phyloP scores from a whole-genome alignment of 2,113 vertebrate genomes.

The Neolamprologus modestus region DNA sequence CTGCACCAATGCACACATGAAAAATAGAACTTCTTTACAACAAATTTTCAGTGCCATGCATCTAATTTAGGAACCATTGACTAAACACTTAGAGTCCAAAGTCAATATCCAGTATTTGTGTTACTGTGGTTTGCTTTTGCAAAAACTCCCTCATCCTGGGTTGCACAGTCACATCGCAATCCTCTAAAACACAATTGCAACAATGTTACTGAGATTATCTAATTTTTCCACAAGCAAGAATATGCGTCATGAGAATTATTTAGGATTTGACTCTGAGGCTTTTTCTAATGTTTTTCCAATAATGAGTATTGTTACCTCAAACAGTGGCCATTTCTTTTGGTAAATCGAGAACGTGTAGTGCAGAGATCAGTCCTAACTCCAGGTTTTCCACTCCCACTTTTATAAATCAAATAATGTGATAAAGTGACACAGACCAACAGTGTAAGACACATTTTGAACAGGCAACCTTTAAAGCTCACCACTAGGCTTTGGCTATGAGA shows the following conservation, averaged over 20 bases:
- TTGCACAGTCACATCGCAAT: background rate
- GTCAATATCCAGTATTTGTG: background rate
- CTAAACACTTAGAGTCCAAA: background rate
- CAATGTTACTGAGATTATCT: background rate
- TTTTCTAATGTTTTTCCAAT: background rate
- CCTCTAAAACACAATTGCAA: background rate
- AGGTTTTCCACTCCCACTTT: background rate
- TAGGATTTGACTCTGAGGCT: background rate
- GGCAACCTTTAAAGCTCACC: background rate
- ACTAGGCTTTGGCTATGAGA: background rate
- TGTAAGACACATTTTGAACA: background rate
- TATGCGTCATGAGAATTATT: accelerated
- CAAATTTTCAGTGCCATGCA: background rate
- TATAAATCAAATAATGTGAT: background rate
- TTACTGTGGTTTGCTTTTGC: background rate
- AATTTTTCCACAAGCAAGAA: background rate
- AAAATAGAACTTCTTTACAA: background rate
- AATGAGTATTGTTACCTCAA: background rate
- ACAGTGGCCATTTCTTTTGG: background rate
- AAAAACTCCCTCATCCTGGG: background rate
- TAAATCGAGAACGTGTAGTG: background rate
- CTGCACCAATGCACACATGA: background rate
- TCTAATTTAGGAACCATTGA: background rate
- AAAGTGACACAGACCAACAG: background rate
- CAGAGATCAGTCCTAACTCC: background rate